Conservation (phyloP, 2,797 vertebrate species). For the Prunella strophiata region DNA sequence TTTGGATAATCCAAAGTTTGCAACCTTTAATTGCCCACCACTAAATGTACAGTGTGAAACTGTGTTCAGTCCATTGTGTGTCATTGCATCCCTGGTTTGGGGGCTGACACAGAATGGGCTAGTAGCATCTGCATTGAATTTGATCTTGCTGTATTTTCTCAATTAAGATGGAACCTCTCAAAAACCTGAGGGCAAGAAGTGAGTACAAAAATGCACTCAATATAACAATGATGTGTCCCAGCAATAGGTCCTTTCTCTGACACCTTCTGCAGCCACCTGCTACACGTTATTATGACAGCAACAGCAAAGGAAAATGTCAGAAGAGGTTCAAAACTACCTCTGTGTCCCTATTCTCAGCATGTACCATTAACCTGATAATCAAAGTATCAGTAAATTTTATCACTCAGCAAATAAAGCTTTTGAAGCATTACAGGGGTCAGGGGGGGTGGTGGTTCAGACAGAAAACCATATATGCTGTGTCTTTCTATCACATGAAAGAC, state of each 20-base stretch:
- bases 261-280: neutral
- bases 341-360: neutral
- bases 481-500: neutral
- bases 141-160: neutral
- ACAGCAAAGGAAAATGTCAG: neutral
- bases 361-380: neutral
- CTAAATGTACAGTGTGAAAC: neutral
- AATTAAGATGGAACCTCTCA: neutral
- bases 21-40: neutral
- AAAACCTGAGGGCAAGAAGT: neutral
- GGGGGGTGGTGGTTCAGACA: neutral
- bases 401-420: neutral
- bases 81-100: neutral
- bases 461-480: neutral
- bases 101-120: neutral
- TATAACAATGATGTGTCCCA: neutral
- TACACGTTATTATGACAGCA: neutral
- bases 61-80: neutral
- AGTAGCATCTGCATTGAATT: neutral
- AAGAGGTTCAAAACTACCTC: neutral
- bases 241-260: neutral
- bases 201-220: neutral
- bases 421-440: neutral
- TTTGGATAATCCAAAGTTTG: neutral
- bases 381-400: neutral